phyloP scores from a whole-genome alignment of 2,888 invertebrate genomes.

The Amorpha juglandis region DNA sequence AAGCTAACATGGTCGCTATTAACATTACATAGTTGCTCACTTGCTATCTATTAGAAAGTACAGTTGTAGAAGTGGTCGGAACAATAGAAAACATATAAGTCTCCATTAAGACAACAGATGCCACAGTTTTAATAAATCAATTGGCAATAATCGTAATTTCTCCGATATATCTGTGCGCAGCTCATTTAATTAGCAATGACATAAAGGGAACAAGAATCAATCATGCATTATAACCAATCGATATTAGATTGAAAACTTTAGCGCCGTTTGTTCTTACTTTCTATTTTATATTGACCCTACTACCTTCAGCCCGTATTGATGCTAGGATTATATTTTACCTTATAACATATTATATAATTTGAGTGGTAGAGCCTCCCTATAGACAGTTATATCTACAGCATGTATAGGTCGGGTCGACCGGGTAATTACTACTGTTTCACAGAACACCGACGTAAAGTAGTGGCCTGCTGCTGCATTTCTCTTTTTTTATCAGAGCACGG shows the following conservation, averaged over 20 bases:
- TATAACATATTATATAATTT: too few relatives aligned
- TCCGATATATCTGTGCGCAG: slow-evolving; percentile 59
- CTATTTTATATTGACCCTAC: not conserved
- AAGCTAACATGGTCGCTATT: not conserved
- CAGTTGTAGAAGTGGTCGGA: slow-evolving; percentile 15
- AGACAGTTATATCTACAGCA: too few relatives aligned
- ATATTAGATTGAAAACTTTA: slow-evolving; percentile 18
- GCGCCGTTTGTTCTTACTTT: slow-evolving; percentile 9
- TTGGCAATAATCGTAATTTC: slow-evolving; percentile 60
- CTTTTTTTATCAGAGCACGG: too few relatives aligned
- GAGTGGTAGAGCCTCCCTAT: too few relatives aligned
- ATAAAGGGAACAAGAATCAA: slow-evolving; percentile 63
- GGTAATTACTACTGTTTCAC: too few relatives aligned
- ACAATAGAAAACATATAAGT: slow-evolving; percentile 25
- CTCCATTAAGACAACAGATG: slow-evolving; percentile 20
- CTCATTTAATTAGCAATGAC: slow-evolving; percentile 69
- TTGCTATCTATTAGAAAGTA: slow-evolving; percentile 22
- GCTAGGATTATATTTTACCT: too few relatives aligned
- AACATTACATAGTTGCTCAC: slow-evolving; percentile 9
- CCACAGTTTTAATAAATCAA: slow-evolving; percentile 56
- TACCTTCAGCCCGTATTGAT: too few relatives aligned
- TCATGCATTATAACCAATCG: slow-evolving; percentile 45
- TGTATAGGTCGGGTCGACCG: too few relatives aligned
- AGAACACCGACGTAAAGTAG: too few relatives aligned
- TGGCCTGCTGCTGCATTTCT: too few relatives aligned